Conservation (phyloP, 2,797 vertebrate species). For the Neosilurus hyrtlii region DNA sequence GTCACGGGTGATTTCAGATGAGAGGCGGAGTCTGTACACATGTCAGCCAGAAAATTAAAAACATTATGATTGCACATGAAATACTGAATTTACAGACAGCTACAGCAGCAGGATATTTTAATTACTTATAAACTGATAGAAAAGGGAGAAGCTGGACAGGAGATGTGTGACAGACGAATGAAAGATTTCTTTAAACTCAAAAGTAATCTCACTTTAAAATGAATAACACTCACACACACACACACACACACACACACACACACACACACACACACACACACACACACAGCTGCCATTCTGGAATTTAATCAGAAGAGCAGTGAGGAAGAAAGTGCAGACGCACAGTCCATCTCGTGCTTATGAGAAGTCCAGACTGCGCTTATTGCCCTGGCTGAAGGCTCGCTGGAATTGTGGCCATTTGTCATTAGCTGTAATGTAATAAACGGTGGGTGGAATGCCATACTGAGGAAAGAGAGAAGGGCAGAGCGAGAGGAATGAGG, state of each 20-base stretch:
- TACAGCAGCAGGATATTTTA: too few relatives aligned
- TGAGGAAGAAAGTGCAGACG: conserved; percentile 8
- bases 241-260: too few relatives aligned
- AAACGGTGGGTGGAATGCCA: conserved; percentile 47
- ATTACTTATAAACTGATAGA: too few relatives aligned
- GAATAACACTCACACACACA: neutral
- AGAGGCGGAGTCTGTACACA: too few relatives aligned
- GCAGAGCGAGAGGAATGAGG: neutral
- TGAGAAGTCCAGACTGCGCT: conserved; percentile 29
- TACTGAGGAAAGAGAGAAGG: neutral
- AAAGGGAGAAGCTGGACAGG: too few relatives aligned
- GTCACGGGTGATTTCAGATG: too few relatives aligned
- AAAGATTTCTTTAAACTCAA: conserved; percentile 10
- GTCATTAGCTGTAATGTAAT: conserved; percentile 52
- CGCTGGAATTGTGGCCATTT: conserved; percentile 50
- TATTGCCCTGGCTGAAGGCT: conserved; percentile 42
- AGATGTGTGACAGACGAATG: neutral
- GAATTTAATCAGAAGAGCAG: conserved; percentile 47
- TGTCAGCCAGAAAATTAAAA: too few relatives aligned
- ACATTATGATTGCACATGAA: too few relatives aligned
- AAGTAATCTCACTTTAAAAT: conserved; percentile 15
- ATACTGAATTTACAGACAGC: too few relatives aligned
- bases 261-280: neutral
- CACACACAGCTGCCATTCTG: conserved; percentile 6
- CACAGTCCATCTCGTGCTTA: conserved; percentile 22